Base-by-base conservation (phyloP, 2,797 vertebrate genomes). In the Premnoplex brunnescens region DNA sequence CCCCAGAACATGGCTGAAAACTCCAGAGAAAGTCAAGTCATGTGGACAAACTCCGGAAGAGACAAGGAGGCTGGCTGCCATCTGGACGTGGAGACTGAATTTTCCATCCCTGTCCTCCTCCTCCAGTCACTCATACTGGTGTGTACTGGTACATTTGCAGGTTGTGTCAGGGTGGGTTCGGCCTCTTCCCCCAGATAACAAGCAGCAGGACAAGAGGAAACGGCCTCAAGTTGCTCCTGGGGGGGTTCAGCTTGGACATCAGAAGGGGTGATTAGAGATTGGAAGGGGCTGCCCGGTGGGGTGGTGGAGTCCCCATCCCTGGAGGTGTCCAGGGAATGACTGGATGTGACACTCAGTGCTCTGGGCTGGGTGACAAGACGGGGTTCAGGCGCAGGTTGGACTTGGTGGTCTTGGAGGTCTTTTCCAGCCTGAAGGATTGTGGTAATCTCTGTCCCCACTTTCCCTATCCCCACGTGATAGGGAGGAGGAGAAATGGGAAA, bases 351-450 rank as follows among this genome's bases (percentile, higher is more conserved):
- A 62, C 36, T 68, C 8, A n/a, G 77, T 0, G 77, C 69, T 41
- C 77, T 68, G 69, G 66, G 32, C 43, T 64, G 59, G n/a, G 43
- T 10, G 27, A 51, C 27, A 58, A 3, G 44, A 44, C 28, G 67
- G 67, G 27, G 0, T 58, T 20, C 0, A 1, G 43, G 22, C 32
- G 32, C 36, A 43, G 66, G 2, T 22, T 0, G 66, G 36, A 49
- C 8, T 49, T 0, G 0, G 7, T 54, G 63, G 1, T 0, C 58
- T 6, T 1, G 34, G 27, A 66, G n/a, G 0, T 8, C 2, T 58
- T 73, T 79, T 30, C 28, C 28, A 8, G 0, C 4, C 15, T 55
- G 27, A 34, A 5, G 0, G 6, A 54, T 28, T n/a, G 41, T 10
- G 15, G 32, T 6, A 48, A 48, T 68, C 71, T 43, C 32, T 8